A percentile compares a stretch with the other conserved stretches of the same genome.
Evolutionary conservation across 2,797 vertebrate species (phyloP).

Genomic region (Rhincodon typus): DNA sequence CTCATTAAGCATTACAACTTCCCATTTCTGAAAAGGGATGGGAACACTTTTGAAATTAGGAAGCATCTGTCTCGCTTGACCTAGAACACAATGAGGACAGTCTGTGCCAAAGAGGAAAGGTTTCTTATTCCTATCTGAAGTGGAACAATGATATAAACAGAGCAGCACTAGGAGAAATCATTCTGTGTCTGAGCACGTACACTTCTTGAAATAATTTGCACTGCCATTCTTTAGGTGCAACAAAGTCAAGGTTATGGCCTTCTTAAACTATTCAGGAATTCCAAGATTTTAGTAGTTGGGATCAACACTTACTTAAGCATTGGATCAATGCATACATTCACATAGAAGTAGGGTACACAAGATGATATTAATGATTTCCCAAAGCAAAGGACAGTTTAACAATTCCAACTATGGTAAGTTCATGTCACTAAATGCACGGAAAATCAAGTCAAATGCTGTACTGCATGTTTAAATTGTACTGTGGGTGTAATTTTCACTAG

Average conservation of each 20-base stretch:
- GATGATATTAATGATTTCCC: background rate
- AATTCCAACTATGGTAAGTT: background rate
- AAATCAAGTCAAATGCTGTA: background rate
- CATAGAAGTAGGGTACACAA: background rate
- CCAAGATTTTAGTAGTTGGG: background rate
- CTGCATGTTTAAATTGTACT: background rate
- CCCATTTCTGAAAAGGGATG: background rate
- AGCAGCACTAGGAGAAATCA: background rate
- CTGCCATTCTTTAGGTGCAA: background rate
- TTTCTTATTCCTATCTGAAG: background rate
- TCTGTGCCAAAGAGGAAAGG: background rate
- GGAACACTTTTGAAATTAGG: background rate
- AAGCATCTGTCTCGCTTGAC: background rate
- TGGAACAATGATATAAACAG: constrained; percentile 3
- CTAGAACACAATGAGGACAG: background rate
- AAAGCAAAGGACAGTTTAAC: background rate
- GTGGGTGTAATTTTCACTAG: background rate
- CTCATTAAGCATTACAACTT: background rate
- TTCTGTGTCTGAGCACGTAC: background rate
- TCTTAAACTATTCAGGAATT: background rate
- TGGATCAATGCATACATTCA: background rate
- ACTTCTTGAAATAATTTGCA: background rate
- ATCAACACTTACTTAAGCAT: background rate
- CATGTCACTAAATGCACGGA: background rate
- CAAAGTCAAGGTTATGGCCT: background rate